Evolutionary conservation across 2,113 vertebrate species (phyloP).

Genomic region (Pseudolaguvia tuberculata): DNA sequence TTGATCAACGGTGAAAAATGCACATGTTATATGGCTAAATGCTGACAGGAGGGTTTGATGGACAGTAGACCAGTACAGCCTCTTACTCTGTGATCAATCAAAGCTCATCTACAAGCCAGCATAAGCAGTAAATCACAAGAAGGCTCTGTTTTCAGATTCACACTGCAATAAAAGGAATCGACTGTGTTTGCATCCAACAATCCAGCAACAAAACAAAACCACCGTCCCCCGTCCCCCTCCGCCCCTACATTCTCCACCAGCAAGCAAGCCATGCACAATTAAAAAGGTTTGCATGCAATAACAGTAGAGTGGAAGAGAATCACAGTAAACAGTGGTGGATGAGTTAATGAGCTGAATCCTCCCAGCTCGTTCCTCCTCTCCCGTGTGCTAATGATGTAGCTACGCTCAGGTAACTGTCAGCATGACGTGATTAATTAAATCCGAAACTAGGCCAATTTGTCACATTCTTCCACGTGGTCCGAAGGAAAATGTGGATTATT

Average conservation of each 20-base stretch:
- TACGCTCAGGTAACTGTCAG: slow-evolving; percentile 69
- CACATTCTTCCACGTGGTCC: slow-evolving; percentile 60
- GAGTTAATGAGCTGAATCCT: slow-evolving; percentile 66
- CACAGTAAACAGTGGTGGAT: slow-evolving; percentile 56
- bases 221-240: not conserved
- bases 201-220: slow-evolving; percentile 12
- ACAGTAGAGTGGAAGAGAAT: slow-evolving; percentile 46
- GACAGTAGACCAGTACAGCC: slow-evolving; percentile 24
- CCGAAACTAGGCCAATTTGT: slow-evolving; percentile 67
- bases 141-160: slow-evolving; percentile 21
- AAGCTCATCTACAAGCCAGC: slow-evolving; percentile 29
- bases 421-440: slow-evolving; percentile 67
- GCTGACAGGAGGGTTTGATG: slow-evolving; percentile 32
- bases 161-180: slow-evolving; percentile 20
- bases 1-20: slow-evolving; percentile 32
- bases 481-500: slow-evolving; percentile 40
- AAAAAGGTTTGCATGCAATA: slow-evolving; percentile 37
- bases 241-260: not conserved
- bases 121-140: slow-evolving; percentile 31
- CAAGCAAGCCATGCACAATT: slow-evolving; percentile 22
- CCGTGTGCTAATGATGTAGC: slow-evolving; percentile 64
- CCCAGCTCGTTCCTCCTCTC: slow-evolving; percentile 58
- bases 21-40: slow-evolving; percentile 18
- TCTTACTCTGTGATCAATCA: slow-evolving; percentile 35
- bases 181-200: slow-evolving; percentile 19